phyloP scores from a whole-genome alignment of 1,140 invertebrate genomes.

The Drosophila willistoni region DNA sequence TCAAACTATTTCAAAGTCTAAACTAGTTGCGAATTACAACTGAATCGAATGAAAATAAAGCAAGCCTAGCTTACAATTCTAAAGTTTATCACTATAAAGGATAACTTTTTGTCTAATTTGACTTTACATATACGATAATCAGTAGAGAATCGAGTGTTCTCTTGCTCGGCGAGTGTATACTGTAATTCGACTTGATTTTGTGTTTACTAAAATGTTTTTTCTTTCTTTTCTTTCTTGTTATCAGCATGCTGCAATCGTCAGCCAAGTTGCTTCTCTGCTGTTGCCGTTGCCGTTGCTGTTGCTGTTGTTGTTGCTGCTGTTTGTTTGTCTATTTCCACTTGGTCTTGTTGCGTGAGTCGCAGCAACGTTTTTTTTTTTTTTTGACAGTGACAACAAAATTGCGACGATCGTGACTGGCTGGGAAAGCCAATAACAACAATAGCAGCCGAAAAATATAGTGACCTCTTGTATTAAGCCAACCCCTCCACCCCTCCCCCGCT shows the following conservation, averaged over 20 bases:
- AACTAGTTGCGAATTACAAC: too few relatives aligned
- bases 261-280: slow-evolving; percentile 35
- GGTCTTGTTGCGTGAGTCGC: slow-evolving; percentile 61
- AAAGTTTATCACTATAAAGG: too few relatives aligned
- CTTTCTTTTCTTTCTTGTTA: slow-evolving; percentile 42
- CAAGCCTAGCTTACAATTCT: too few relatives aligned
- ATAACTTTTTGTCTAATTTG: too few relatives aligned
- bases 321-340: slow-evolving; percentile 26
- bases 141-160: too few relatives aligned
- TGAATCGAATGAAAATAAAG: too few relatives aligned
- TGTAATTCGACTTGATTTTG: background rate
- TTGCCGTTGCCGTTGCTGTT: slow-evolving; percentile 27
- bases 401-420: slow-evolving; percentile 74
- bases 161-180: slow-evolving; percentile 12
- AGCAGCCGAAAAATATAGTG: slow-evolving; percentile 26
- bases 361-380: slow-evolving; percentile 33
- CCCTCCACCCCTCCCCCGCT: background rate
- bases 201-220: background rate
- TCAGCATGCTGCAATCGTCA: slow-evolving; percentile 63
- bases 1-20: too few relatives aligned
- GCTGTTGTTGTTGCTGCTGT: slow-evolving; percentile 21
- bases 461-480: background rate
- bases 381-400: slow-evolving; percentile 77
- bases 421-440: slow-evolving; percentile 69
- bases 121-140: too few relatives aligned